Evolutionary conservation across 2,888 invertebrate genomes (phyloP).

Genomic region (Vanessa cardui): DNA sequence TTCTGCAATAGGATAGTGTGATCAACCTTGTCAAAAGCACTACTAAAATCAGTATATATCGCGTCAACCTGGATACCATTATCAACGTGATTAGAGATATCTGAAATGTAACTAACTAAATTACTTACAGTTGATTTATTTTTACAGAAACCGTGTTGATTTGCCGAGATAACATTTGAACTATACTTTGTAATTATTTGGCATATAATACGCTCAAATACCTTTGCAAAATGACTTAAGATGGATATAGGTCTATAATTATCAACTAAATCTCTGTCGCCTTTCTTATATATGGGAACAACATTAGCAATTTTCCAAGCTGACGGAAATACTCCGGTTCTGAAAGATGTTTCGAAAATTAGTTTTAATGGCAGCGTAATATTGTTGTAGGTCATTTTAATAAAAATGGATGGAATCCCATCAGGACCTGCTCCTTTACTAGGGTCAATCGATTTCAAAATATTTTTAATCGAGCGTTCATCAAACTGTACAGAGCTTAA

Average conservation of each 20-base stretch:
- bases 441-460: not conserved
- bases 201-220: not conserved
- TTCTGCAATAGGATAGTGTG: too few relatives aligned
- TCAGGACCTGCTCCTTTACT: not conserved
- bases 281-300: constrained; percentile 5
- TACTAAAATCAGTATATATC: too few relatives aligned
- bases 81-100: too few relatives aligned
- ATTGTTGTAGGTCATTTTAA: not conserved
- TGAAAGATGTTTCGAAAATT: not conserved
- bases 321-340: not conserved
- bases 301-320: constrained; percentile 12
- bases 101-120: constrained; percentile 1
- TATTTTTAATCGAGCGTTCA: constrained; percentile 4
- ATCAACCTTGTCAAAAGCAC: too few relatives aligned
- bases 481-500: constrained; percentile 6
- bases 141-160: not conserved
- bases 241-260: too few relatives aligned
- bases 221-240: too few relatives aligned
- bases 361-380: constrained; percentile 1
- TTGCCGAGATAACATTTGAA: too few relatives aligned
- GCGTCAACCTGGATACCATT: too few relatives aligned
- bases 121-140: not conserved
- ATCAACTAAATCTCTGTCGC: not conserved
- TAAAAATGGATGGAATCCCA: constrained; percentile 3
- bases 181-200: too few relatives aligned